Percentiles rank a stretch among this genome's conserved stretches.
Conservation (phyloP, 1,140 invertebrate genomes). For the Macrocentrus cingulum region DNA sequence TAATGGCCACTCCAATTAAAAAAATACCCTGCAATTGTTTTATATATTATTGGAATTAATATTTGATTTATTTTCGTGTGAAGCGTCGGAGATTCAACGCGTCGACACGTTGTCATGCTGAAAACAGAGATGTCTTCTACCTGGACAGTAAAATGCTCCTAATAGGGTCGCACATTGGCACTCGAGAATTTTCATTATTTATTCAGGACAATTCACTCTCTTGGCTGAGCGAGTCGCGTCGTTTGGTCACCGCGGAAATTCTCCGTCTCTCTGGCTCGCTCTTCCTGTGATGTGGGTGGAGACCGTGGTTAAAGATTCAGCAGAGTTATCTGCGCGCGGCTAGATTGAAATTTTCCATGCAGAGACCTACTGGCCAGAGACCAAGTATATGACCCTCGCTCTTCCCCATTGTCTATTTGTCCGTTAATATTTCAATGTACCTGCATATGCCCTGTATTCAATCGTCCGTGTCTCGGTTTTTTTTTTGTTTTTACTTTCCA, state of each 20-base stretch:
- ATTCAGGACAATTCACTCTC: constrained; percentile 37
- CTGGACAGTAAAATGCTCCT: constrained; percentile 42
- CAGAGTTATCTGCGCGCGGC: constrained; percentile 50
- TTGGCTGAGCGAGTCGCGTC: too few species aligned
- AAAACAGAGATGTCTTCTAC: constrained; percentile 8
- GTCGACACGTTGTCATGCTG: too few species aligned
- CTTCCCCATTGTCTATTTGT: constrained; percentile 14
- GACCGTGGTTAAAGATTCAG: constrained; percentile 57
- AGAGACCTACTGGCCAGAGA: constrained; percentile 23
- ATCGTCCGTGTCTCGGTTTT: too few species aligned
- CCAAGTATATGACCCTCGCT: constrained; percentile 3
- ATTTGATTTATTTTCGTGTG: too few species aligned
- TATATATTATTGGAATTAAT: too few species aligned
- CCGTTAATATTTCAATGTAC: constrained; percentile 27
- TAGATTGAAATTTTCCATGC: constrained; percentile 59
- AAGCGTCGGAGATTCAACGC: too few species aligned
- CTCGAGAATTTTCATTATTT: constrained; percentile 49
- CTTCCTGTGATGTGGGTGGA: constrained; percentile 16
- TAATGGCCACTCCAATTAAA: constrained; percentile 58
- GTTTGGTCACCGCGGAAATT: background rate
- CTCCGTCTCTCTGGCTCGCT: background rate
- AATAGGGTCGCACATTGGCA: constrained; percentile 47
- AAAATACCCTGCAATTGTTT: constrained; percentile 39
- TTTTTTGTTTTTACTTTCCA: too few species aligned
- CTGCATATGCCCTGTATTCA: too few species aligned